Percentiles rank a stretch among this genome's conserved stretches.
Conservation (phyloP, 2,888 invertebrate species). For the Orthosia cruda region DNA sequence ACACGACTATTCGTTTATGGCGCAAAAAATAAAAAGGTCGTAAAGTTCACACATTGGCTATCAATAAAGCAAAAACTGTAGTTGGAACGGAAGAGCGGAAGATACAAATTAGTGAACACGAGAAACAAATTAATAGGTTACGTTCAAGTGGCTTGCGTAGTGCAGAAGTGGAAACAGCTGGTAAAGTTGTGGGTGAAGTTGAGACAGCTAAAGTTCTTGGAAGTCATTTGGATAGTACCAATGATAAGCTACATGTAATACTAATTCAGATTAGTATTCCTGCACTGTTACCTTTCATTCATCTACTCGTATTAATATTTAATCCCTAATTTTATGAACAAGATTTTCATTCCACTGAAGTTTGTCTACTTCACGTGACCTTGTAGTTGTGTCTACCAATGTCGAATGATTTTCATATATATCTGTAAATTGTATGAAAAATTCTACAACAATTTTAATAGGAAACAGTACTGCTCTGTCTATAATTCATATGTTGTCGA, state of each 20-base stretch:
- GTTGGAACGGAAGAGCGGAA: slow-evolving; percentile 81
- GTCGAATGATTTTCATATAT: background rate
- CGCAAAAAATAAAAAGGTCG: slow-evolving; percentile 60
- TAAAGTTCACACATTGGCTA: slow-evolving; percentile 66
- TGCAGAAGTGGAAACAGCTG: slow-evolving; percentile 88
- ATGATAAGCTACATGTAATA: slow-evolving; percentile 21
- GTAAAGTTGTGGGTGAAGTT: slow-evolving; percentile 53
- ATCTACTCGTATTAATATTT: background rate
- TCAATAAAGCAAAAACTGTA: slow-evolving; percentile 70
- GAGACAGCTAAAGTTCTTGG: slow-evolving; percentile 46
- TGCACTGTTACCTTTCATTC: background rate
- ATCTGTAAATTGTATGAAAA: slow-evolving; percentile 13
- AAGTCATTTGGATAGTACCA: slow-evolving; percentile 30
- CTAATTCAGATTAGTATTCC: slow-evolving; percentile 25
- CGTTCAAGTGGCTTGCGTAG: slow-evolving; percentile 64
- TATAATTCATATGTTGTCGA: slow-evolving; percentile 72
- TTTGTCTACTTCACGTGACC: background rate
- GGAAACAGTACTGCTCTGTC: slow-evolving; percentile 55
- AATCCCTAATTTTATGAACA: background rate
- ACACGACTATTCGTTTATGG: slow-evolving; percentile 64
- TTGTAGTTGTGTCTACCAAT: background rate
- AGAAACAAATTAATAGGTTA: slow-evolving; percentile 88
- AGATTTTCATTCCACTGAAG: background rate
- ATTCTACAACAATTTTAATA: slow-evolving; percentile 38
- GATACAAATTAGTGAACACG: slow-evolving; percentile 89